Conservation (phyloP, 2,113 vertebrate species). For the Cyprinodon variegatus region DNA sequence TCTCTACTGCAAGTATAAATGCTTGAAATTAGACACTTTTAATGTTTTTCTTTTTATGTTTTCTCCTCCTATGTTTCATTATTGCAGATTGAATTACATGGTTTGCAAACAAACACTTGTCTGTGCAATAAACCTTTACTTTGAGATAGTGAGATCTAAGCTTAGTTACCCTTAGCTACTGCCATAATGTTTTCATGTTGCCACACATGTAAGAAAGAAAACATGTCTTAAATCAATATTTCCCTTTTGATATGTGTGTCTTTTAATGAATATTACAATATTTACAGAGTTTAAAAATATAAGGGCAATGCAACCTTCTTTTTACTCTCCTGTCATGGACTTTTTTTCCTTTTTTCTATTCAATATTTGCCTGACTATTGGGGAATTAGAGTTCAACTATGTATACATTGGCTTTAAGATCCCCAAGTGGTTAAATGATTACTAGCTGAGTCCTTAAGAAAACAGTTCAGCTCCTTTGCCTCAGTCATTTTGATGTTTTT, state of each 20-base stretch:
- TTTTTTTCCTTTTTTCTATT: too few relatives aligned
- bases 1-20: not conserved
- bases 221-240: not conserved
- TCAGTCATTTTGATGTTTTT: not conserved
- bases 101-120: not conserved
- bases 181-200: not conserved
- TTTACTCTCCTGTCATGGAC: too few relatives aligned
- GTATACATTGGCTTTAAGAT: not conserved
- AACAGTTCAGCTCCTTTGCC: not conserved
- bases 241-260: not conserved
- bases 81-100: not conserved
- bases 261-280: not conserved
- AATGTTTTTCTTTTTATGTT: not conserved
- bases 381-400: not conserved
- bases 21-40: not conserved
- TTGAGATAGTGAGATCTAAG: not conserved
- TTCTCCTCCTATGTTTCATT: not conserved
- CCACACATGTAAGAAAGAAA: not conserved
- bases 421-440: not conserved
- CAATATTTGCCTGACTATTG: not conserved
- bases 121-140: not conserved
- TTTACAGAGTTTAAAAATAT: too few relatives aligned
- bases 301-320: too few relatives aligned
- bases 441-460: not conserved
- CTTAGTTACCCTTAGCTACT: not conserved